phyloP scores from a whole-genome alignment of 2,113 vertebrate genomes.

The Anarrhichthys ocellatus region DNA sequence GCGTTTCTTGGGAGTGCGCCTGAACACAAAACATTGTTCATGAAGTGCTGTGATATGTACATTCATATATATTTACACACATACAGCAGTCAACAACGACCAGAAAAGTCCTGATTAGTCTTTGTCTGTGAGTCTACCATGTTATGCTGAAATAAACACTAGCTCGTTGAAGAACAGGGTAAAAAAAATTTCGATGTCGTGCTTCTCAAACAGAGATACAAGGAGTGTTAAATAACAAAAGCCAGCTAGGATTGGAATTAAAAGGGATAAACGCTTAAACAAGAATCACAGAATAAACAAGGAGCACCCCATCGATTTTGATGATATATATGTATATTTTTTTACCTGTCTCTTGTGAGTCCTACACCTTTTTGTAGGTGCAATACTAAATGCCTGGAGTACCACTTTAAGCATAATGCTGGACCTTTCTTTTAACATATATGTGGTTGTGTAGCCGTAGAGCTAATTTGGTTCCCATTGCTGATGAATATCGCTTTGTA shows the following conservation, averaged over 20 bases:
- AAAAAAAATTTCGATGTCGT: neutral
- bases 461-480: neutral
- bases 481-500: neutral
- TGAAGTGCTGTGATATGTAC: slow-evolving; percentile 54
- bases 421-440: neutral
- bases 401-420: neutral
- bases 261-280: slow-evolving; percentile 1
- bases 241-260: neutral
- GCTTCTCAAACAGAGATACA: neutral
- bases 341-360: neutral
- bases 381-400: neutral
- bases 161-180: neutral
- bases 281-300: neutral
- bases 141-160: neutral
- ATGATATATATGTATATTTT: neutral
- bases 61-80: slow-evolving; percentile 38
- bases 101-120: neutral
- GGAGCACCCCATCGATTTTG: neutral
- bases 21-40: slow-evolving; percentile 52
- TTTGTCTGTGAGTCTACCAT: slow-evolving; percentile 62
- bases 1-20: slow-evolving; percentile 53
- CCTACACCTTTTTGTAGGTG: neutral
- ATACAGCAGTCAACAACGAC: slow-evolving; percentile 72
- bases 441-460: neutral
- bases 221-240: neutral